These are phyloP conservation scores for Triplophysa dalaica DNA, from an alignment of 2,113 vertebrate species.

Conservation along the genomic window DNA sequence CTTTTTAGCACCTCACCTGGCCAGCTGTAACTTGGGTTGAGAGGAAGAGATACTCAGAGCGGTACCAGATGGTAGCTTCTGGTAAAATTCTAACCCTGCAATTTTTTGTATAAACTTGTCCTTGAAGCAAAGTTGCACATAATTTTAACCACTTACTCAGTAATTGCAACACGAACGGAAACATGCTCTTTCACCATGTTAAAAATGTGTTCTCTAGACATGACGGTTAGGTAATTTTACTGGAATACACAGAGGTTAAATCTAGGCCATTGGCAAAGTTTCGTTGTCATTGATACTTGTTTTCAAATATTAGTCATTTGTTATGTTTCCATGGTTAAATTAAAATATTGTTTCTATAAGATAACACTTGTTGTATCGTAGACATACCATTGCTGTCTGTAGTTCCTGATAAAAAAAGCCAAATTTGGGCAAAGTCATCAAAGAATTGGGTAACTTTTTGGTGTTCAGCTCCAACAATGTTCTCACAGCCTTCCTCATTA, in stretches of 20 bases:
- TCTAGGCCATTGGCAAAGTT: not conserved
- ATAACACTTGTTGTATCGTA: not conserved
- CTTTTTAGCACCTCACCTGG: slow-evolving; percentile 43
- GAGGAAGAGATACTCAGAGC: slow-evolving; percentile 7
- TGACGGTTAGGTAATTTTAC: not conserved
- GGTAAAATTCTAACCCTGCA: slow-evolving; percentile 1
- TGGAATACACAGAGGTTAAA: not conserved
- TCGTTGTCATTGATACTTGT: not conserved
- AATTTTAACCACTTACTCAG: not conserved
- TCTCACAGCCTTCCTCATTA: not conserved
- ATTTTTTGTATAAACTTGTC: not conserved
- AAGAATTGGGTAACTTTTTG: not conserved
- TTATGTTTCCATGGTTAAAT: slow-evolving; percentile 3
- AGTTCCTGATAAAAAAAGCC: not conserved
- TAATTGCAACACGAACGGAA: slow-evolving; percentile 12
- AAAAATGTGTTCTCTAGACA: not conserved
- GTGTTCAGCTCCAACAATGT: not conserved
- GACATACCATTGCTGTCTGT: not conserved
- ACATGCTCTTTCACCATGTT: not conserved
- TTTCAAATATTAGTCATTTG: not conserved
- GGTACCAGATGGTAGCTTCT: slow-evolving; percentile 35
- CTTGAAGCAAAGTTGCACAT: not conserved
- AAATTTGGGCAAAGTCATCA: not conserved
- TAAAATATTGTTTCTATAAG: not conserved
- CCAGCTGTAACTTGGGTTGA: slow-evolving; percentile 34